Conservation (phyloP, 2,888 invertebrate species). For the Andrena dorsata region DNA sequence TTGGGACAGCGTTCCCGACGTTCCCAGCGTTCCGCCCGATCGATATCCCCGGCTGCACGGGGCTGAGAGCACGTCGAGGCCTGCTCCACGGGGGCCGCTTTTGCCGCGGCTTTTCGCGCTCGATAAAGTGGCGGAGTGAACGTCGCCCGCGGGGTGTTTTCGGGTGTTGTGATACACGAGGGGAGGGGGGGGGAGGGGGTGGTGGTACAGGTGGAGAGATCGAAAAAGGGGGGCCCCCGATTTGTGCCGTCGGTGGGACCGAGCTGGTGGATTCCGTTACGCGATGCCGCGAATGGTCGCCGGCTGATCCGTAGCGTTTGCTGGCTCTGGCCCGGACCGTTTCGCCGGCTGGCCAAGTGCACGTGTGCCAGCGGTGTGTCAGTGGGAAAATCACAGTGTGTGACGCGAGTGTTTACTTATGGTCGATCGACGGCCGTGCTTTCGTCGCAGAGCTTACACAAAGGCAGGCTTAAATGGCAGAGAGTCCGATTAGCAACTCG, state of each 20-base stretch:
- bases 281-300: background rate
- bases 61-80: background rate
- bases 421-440: constrained; percentile 40
- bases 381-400: constrained; percentile 9
- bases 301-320: background rate
- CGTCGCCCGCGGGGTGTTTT: background rate
- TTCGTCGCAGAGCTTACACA: constrained; percentile 21
- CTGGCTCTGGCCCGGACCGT: background rate
- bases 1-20: constrained; percentile 43
- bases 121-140: constrained; percentile 11
- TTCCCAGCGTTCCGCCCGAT: constrained; percentile 27
- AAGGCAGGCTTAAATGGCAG: constrained; percentile 70
- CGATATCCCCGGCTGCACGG: constrained; percentile 56
- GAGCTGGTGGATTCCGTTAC: too few species aligned
- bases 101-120: constrained; percentile 17
- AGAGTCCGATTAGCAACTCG: constrained; percentile 66
- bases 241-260: too few species aligned
- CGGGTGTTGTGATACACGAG: background rate
- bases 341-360: constrained; percentile 13
- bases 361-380: constrained; percentile 35
- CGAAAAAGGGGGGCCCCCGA: background rate
- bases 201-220: background rate
- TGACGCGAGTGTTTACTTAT: constrained; percentile 45
- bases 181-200: background rate
- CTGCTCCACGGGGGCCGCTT: background rate